Percentiles rank a stretch among this genome's conserved stretches.
phyloP scores from a whole-genome alignment of 92 coral and sea anemone genomes.

The Zoanthus solanderi region DNA sequence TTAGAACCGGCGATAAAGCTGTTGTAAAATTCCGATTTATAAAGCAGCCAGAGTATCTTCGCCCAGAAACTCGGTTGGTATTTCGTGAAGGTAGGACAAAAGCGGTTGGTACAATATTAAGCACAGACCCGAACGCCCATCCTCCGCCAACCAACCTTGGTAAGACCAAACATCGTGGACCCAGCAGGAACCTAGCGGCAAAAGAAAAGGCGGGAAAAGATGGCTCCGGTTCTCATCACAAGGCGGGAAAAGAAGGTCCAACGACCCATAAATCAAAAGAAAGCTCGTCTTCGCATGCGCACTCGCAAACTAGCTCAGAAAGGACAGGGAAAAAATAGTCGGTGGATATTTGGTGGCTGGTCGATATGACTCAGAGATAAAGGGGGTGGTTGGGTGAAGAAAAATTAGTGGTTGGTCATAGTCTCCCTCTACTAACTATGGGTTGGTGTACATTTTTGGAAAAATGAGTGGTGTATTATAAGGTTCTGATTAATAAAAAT shows the following conservation, averaged over 20 bases:
- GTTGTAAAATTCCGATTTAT: conserved; percentile 93
- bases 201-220: conserved; percentile 79
- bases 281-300: conserved; percentile 29
- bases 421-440: too few species aligned
- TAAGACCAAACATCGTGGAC: conserved; percentile 92
- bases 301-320: conserved; percentile 11
- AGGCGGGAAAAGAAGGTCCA: conserved; percentile 40
- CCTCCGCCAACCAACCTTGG: conserved; percentile 88
- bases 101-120: conserved; percentile 96
- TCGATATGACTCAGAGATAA: not conserved
- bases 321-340: conserved; percentile 35
- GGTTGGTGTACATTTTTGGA: too few species aligned
- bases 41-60: conserved; percentile 95
- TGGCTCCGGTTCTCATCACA: conserved; percentile 26
- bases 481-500: too few species aligned
- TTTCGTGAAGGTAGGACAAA: conserved; percentile 99
- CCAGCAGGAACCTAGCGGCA: conserved; percentile 71
- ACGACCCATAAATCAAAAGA: conserved; percentile 20
- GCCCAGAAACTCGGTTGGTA: conserved; percentile 96
- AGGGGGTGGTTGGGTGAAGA: too few species aligned
- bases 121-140: conserved; percentile 85
- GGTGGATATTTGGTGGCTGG: not conserved
- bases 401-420: too few species aligned
- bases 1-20: conserved; percentile 95
- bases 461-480: too few species aligned